Conservation (phyloP, 2,888 invertebrate species). For the Melipona bicolor region DNA sequence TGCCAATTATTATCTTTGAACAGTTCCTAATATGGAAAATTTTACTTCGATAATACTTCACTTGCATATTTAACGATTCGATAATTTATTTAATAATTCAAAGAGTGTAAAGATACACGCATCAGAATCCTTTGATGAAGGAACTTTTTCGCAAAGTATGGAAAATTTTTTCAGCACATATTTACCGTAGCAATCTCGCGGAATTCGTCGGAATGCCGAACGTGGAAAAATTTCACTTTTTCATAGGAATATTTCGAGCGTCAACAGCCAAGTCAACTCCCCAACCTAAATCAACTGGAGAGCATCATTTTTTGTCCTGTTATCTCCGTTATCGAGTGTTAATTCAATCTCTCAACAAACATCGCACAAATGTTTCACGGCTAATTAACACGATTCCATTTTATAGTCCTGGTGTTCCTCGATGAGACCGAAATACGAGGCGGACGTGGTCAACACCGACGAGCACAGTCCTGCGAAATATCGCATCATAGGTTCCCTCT, state of each 20-base stretch:
- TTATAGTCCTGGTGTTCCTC: slow-evolving; percentile 50
- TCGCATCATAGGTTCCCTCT: slow-evolving; percentile 44
- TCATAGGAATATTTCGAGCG: not conserved
- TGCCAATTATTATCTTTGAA: no score
- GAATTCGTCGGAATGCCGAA: not conserved
- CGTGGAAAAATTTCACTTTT: not conserved
- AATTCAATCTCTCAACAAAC: slow-evolving; percentile 1
- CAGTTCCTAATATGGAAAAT: no score
- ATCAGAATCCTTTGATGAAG: not conserved
- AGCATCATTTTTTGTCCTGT: not conserved
- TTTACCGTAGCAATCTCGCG: not conserved
- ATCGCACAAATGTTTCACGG: slow-evolving; percentile 3
- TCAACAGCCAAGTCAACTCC: not conserved
- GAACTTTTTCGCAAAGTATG: not conserved
- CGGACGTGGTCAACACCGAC: slow-evolving; percentile 11
- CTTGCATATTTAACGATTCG: no score
- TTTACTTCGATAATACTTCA: no score
- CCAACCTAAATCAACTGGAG: not conserved
- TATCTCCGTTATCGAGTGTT: not conserved
- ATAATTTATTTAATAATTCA: no score
- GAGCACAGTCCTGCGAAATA: slow-evolving; percentile 48
- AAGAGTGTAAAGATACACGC: not conserved
- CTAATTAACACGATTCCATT: slow-evolving; percentile 31
- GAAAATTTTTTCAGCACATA: not conserved
- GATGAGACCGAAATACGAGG: slow-evolving; percentile 30